Evolutionary conservation across 2,888 invertebrate species (phyloP), one percentile per base, ranked within the genome.

Genomic region (Nomada ferruginata): DNA sequence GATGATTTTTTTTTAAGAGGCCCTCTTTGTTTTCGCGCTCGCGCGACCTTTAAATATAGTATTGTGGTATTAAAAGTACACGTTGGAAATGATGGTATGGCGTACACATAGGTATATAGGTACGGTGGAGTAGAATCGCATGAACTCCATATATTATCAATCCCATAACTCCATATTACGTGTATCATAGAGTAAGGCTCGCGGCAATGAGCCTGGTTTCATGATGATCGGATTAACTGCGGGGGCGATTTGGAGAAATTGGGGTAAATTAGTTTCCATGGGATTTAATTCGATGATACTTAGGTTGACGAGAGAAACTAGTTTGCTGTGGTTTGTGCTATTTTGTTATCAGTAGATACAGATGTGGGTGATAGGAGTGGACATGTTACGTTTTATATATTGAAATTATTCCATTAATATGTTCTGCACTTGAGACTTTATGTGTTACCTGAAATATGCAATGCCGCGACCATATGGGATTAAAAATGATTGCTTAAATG

Each of bases 21-120:
- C 59, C 15, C 52, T 65, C 74, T 83, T 86, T 87, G 87, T 86
- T 85, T 86, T 79, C 76, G 52, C 50, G 72, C 74, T 71, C 70
- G 53, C 72, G 82, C 79, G 72, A 69, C 71, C 83, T 83, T 78
- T 78, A 70, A 53, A 74, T 82, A 78, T 82, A 73, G 77, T 26
- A 77, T 75, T 74, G 77, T 70, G 42, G 52, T 82, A 82, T 77
- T 82, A 77, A 82, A 81, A 81, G 70, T 79, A 15, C 57, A 61
- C 79, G 47, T 47, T 57, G 65, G 44, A 61, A 61, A 77, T 60
- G 60, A 73, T 20, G 55, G 44, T 53, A 57, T 64, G 73, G 59
- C 60, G 36, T 53, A 36, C 63, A 18, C 20, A 20, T 11, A 11
- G 10, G 42, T 13, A 15, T 15, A 15, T 15, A 29, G 20, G 29